Evolutionary conservation across 1,140 invertebrate genomes (phyloP).

Genomic region (Neodiprion pinetum): DNA sequence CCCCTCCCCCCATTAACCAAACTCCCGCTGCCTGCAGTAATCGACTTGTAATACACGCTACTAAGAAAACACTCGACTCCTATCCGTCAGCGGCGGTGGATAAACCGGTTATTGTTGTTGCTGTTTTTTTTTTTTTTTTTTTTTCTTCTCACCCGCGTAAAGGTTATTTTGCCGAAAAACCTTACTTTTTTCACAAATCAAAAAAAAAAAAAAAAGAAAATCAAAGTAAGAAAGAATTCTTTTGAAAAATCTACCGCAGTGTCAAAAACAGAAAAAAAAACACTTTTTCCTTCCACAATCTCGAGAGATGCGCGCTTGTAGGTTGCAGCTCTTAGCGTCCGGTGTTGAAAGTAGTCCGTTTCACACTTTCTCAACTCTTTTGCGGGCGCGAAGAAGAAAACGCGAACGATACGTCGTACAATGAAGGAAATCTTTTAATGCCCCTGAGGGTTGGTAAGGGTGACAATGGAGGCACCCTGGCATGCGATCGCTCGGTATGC

Average conservation of each 20-base stretch:
- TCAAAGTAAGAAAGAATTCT: too few relatives aligned
- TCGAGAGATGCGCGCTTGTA: too few relatives aligned
- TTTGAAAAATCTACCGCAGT: too few relatives aligned
- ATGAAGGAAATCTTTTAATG: slow-evolving; percentile 50
- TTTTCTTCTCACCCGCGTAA: too few relatives aligned
- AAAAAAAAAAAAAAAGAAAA: too few relatives aligned
- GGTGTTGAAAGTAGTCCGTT: too few relatives aligned
- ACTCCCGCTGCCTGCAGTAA: slow-evolving; percentile 24
- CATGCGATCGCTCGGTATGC: slow-evolving; percentile 43
- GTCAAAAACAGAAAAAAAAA: too few relatives aligned
- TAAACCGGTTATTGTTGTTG: not conserved
- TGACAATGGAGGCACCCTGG: slow-evolving; percentile 44
- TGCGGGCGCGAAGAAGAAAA: slow-evolving; percentile 23
- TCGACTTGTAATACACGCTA: slow-evolving; percentile 39
- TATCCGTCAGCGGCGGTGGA: not conserved
- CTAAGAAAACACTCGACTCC: slow-evolving; percentile 34
- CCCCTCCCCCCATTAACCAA: not conserved
- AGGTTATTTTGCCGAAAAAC: too few relatives aligned
- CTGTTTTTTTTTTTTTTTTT: not conserved
- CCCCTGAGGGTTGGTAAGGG: slow-evolving; percentile 18
- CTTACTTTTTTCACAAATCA: too few relatives aligned
- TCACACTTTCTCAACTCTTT: slow-evolving; percentile 27
- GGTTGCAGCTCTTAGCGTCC: too few relatives aligned
- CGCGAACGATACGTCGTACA: slow-evolving; percentile 33
- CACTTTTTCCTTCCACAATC: too few relatives aligned